Evolutionary conservation across 2,113 vertebrate genomes (phyloP).

Genomic region (Pseudorhombus dupliciocellatus): DNA sequence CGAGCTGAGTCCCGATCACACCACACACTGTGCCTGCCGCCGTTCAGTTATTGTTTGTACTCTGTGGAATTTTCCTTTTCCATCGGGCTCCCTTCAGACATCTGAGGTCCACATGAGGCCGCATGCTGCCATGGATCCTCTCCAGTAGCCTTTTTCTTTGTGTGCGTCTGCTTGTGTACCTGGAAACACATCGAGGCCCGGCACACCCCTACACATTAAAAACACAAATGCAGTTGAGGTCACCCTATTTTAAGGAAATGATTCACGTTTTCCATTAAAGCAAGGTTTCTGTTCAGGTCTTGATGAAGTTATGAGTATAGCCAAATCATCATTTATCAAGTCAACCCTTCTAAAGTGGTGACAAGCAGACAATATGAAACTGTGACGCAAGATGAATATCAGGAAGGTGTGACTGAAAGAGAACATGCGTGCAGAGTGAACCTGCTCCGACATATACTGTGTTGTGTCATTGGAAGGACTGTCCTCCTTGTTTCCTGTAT

Average conservation of each 20-base stretch:
- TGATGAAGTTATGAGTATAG: too few species aligned
- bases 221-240: conserved; percentile 11
- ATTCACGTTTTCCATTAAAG: too few species aligned
- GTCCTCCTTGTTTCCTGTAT: conserved; percentile 53
- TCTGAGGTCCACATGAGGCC: conserved; percentile 73
- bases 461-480: conserved; percentile 21
- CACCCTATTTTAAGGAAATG: too few species aligned
- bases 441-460: conserved; percentile 28
- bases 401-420: conserved; percentile 33
- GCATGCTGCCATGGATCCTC: conserved; percentile 45
- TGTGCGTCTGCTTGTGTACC: conserved; percentile 34
- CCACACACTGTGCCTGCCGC: conserved; percentile 14
- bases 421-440: conserved; percentile 2
- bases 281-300: too few species aligned
- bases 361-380: conserved; percentile 7
- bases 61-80: conserved; percentile 66
- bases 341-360: background rate
- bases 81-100: conserved; percentile 59
- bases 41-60: conserved; percentile 48
- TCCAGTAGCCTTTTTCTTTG: conserved; percentile 27
- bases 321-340: background rate
- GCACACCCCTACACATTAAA: conserved; percentile 21
- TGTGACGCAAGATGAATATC: conserved; percentile 2
- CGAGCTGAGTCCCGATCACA: conserved; percentile 25
- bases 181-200: conserved; percentile 36